A percentile compares a stretch with the other conserved stretches of the same genome.
These are phyloP conservation scores for Stramonita haemastoma DNA, from an alignment of 2,888 invertebrate species.

Conservation along the genomic window DNA sequence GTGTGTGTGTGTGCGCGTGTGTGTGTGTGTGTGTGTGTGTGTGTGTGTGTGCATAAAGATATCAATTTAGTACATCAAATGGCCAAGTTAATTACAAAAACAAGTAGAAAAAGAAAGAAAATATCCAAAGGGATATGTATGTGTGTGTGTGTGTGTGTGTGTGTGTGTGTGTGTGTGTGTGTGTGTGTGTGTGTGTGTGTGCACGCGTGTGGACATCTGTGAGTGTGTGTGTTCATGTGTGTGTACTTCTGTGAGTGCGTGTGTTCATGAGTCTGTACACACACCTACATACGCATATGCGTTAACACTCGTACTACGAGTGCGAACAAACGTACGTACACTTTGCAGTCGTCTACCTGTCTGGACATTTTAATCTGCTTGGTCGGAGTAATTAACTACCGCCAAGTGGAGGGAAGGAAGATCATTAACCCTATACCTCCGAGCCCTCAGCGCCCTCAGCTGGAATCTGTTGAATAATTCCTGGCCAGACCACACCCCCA, in stretches of 20 bases:
- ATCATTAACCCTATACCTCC: neutral
- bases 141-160: neutral
- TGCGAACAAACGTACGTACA: neutral
- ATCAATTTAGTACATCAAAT: too few species aligned
- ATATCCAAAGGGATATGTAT: too few species aligned
- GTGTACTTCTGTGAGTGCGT: neutral
- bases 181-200: too few species aligned
- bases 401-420: neutral
- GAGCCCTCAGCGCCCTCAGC: neutral
- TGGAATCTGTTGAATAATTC: neutral
- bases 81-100: too few species aligned
- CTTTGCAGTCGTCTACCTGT: neutral
- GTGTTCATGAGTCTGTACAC: neutral
- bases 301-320: too few species aligned
- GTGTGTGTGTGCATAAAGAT: too few species aligned
- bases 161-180: constrained; percentile 10
- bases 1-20: neutral
- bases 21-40: too few species aligned
- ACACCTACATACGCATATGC: neutral
- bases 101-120: too few species aligned
- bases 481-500: neutral
- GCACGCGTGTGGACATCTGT: too few species aligned
- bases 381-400: neutral
- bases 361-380: neutral
- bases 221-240: neutral